phyloP scores from a whole-genome alignment of 2,113 vertebrate genomes.

The Microtus montanus region DNA sequence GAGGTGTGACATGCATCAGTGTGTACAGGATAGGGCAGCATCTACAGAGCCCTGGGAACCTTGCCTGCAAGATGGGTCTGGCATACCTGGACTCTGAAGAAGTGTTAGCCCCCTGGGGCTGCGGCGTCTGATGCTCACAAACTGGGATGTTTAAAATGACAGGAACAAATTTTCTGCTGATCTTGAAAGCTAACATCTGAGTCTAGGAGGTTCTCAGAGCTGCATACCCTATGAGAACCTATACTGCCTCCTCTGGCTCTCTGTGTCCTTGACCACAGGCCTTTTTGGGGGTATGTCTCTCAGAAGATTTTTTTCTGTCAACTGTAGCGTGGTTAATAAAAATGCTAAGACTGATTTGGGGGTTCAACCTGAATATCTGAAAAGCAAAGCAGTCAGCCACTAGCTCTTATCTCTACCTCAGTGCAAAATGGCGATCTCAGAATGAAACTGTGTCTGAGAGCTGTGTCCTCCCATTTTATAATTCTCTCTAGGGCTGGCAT shows the following conservation, averaged over 20 bases:
- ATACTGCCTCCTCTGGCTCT: no score
- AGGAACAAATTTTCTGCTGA: not conserved
- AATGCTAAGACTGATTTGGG: no score
- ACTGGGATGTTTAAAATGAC: not conserved
- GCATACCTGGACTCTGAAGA: accelerated
- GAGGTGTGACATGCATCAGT: not conserved
- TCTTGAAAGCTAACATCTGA: not conserved
- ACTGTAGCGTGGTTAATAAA: no score
- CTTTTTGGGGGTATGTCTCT: not conserved
- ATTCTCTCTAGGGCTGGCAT: no score
- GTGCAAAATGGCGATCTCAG: no score
- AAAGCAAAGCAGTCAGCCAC: no score
- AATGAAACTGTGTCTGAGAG: no score
- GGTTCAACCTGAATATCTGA: no score
- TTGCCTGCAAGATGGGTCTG: not conserved
- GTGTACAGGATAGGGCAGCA: not conserved
- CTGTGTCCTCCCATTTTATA: no score
- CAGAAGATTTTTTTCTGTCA: not conserved
- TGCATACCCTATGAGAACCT: no score
- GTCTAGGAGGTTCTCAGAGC: no score
- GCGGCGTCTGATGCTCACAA: accelerated
- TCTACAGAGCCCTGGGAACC: not conserved
- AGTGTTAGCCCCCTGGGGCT: not conserved
- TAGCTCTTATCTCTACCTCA: no score
- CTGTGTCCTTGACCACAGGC: not conserved